Evolutionary conservation across 2,113 vertebrate genomes (phyloP), one percentile per base, ranked within the genome.

Genomic region (Centropus bengalensis): DNA sequence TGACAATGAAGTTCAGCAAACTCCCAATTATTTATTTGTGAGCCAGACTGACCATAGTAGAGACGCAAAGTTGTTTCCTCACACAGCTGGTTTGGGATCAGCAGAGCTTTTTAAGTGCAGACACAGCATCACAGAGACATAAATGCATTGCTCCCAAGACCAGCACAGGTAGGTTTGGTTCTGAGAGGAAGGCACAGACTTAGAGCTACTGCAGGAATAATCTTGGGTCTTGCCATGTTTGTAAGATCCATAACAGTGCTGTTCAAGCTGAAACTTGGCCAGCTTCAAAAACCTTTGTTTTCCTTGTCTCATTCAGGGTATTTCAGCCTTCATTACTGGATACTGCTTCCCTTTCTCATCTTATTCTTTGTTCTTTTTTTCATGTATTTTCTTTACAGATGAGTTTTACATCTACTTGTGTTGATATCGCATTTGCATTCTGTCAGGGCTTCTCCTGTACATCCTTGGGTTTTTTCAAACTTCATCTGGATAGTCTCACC

Each of bases 101-200:
- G 73, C 47, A 71, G 28, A 81, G 32, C 19, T 45, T 77, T 9
- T 49, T 62, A 70, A 88, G 56, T 1, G 2, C 42, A 58, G 66
- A 58, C 3, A 10, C n/a, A 74, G 16, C 32, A 19, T 67, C 0
- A 0, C 1, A 0, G 19, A 19, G 5, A 24, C 5, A 0, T 58
- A 83, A 88, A 86, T n/a, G 14, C 8, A 1, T 54, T 70, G 38
- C 28, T 74, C 14, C 38, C 33, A 51, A 63, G 51, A 32, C 22
- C 42, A 52, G 55, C 27, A 16, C 12, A 32, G 22, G 38, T 36
- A 8, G 8, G 1, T 78, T 67, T 58, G 30, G 9, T 58, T 74
- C 51, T 70, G 28, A 54, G 24, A 47, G 16, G 23, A 77, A 62
- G 11, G 36, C 52, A 44, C 21, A 77, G 40, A 38, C 27, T 62